Conservation (phyloP, 2,888 invertebrate species). For the Phragmatobia fuliginosa region DNA sequence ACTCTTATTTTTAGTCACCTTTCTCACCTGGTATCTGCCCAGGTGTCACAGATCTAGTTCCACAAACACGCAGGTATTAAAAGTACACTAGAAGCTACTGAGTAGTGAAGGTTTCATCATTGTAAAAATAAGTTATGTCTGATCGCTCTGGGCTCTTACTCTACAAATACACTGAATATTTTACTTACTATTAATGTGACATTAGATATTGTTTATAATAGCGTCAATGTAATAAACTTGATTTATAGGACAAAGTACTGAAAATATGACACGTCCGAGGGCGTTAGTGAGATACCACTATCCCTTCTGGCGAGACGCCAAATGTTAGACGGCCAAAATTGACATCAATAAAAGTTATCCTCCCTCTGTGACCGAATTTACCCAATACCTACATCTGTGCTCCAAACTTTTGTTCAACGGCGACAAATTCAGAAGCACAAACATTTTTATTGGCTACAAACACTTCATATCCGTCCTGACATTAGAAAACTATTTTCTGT, state of each 20-base stretch:
- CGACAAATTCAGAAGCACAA: slow-evolving; percentile 47
- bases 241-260: slow-evolving; percentile 45
- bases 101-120: too few species aligned
- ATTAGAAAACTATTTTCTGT: slow-evolving; percentile 22
- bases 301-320: slow-evolving; percentile 70
- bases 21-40: too few species aligned
- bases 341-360: slow-evolving; percentile 75
- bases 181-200: slow-evolving; percentile 41
- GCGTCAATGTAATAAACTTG: slow-evolving; percentile 45
- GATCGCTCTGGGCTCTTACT: too few species aligned
- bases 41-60: too few species aligned
- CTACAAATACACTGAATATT: slow-evolving; percentile 26
- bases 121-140: too few species aligned
- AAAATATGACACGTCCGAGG: slow-evolving; percentile 56
- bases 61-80: too few species aligned
- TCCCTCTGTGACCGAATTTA: slow-evolving; percentile 58
- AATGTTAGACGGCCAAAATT: slow-evolving; percentile 63
- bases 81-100: too few species aligned
- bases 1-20: too few species aligned
- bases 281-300: slow-evolving; percentile 64
- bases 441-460: slow-evolving; percentile 40
- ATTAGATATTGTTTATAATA: slow-evolving; percentile 48
- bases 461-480: slow-evolving; percentile 30
- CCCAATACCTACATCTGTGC: slow-evolving; percentile 60
- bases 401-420: slow-evolving; percentile 45